Evolutionary conservation across 2,888 invertebrate genomes (phyloP), one percentile per base, ranked within the genome.

Genomic region (Sericinus montela): DNA sequence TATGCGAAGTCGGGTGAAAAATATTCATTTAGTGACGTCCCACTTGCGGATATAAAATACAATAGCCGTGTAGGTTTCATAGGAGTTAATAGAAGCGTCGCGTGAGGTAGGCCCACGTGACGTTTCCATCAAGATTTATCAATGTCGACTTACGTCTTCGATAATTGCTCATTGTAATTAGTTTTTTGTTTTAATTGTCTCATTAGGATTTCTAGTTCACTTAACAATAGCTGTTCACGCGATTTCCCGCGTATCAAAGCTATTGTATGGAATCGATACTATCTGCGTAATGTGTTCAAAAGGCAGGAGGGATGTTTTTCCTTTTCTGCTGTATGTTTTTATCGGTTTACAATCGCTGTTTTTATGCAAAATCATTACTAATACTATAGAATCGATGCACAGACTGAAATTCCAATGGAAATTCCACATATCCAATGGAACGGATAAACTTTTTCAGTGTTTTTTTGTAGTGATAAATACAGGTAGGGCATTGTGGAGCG

Each of bases 161-260:
- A n/a, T 37, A 38, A 38, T 45, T 37, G 38, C 6, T 14, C 28
- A 38, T 14, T 37, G 45, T 13, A 2, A 30, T 6, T 5, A 6
- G 13, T 38, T 41, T 37, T 28, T 37, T 11, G 19, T 38, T 29
- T 7, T 45, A 45, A 38, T 35, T 28, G 14, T 11, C 15, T 10
- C 13, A 8, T 38, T 9, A 30, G 13, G 11, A 45, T 38, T 45
- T 45, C 45, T 37, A 25, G 29, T 37, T 36, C 25, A 35, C 35
- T 16, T 29, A 45, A 38, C 29, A 32, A 38, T 38, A 30, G 29
- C 45, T 45, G 30, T 38, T 16, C 38, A 37, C 16, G 37, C 38
- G 8, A 30, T 45, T 37, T 16, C 37, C 40, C 28, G 39, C 13
- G 1, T 9, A 10, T 5, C 14, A 11, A 14, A 15, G 8, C 14